A percentile compares a stretch with the other conserved stretches of the same genome.
These are phyloP conservation scores for Eremobia ochroleuca DNA, from an alignment of 2,888 invertebrate genomes.

Conservation along the genomic window DNA sequence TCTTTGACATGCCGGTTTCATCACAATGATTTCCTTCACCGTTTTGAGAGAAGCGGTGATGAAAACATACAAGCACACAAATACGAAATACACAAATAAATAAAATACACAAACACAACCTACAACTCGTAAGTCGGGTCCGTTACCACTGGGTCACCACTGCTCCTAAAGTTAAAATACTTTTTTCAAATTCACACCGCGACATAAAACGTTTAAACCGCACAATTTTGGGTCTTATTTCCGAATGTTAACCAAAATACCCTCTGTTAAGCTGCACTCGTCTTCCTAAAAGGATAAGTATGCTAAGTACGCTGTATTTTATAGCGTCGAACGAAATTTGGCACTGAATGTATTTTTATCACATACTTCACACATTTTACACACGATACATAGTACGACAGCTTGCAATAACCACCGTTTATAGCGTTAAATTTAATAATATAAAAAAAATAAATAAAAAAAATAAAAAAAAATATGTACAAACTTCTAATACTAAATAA, in stretches of 20 bases:
- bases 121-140: background rate
- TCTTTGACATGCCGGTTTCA: too few relatives aligned
- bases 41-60: background rate
- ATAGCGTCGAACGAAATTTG: slow-evolving; percentile 9
- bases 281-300: slow-evolving; percentile 24
- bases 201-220: background rate
- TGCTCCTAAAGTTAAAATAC: background rate
- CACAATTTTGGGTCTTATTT: slow-evolving; percentile 16
- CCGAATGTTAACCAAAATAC: slow-evolving; percentile 4
- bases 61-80: too few relatives aligned
- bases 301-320: slow-evolving; percentile 38
- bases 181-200: background rate
- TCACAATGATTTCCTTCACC: too few relatives aligned
- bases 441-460: too few relatives aligned
- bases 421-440: slow-evolving; percentile 23
- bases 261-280: slow-evolving; percentile 15
- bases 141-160: too few relatives aligned
- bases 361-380: slow-evolving; percentile 32
- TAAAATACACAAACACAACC: too few relatives aligned
- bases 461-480: too few relatives aligned
- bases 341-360: slow-evolving; percentile 23
- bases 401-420: slow-evolving; percentile 30
- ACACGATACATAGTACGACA: slow-evolving; percentile 18
- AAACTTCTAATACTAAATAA: too few relatives aligned
- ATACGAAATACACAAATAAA: too few relatives aligned